Evolutionary conservation across 2,888 invertebrate genomes (phyloP).

Genomic region (Galerucella pusilla): DNA sequence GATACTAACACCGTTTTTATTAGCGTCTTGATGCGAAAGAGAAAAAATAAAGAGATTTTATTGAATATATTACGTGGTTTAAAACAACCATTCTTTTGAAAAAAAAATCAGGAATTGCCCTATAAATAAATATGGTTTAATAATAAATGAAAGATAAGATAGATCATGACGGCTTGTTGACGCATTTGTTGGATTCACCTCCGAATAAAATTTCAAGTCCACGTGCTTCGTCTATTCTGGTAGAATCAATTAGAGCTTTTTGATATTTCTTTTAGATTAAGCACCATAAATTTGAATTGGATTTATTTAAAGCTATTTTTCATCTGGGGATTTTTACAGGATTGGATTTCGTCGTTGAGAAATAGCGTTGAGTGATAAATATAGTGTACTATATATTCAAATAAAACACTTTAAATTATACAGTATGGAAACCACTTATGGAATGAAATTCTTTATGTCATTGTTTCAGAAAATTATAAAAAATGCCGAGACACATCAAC

Average conservation of each 20-base stretch:
- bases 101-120: background rate
- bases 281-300: slow-evolving; percentile 5
- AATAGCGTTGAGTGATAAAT: too few relatives aligned
- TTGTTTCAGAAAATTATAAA: too few relatives aligned
- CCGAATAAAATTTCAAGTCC: slow-evolving; percentile 12
- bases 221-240: slow-evolving; percentile 13
- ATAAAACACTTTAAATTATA: too few relatives aligned
- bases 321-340: background rate
- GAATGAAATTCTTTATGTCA: too few relatives aligned
- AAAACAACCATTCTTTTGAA: background rate
- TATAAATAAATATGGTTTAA: slow-evolving; percentile 4
- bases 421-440: too few relatives aligned
- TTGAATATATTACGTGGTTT: background rate
- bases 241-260: slow-evolving; percentile 11
- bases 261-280: slow-evolving; percentile 17
- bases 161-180: slow-evolving; percentile 2
- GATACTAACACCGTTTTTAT: slow-evolving; percentile 6
- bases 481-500: too few relatives aligned
- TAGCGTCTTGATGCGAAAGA: background rate
- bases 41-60: background rate
- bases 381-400: too few relatives aligned
- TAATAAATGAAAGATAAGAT: slow-evolving; percentile 7
- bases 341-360: background rate
- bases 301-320: slow-evolving; percentile 10
- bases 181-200: slow-evolving; percentile 6